phyloP scores from a whole-genome alignment of 2,888 invertebrate species.

The Tetheella fluctuosa region DNA sequence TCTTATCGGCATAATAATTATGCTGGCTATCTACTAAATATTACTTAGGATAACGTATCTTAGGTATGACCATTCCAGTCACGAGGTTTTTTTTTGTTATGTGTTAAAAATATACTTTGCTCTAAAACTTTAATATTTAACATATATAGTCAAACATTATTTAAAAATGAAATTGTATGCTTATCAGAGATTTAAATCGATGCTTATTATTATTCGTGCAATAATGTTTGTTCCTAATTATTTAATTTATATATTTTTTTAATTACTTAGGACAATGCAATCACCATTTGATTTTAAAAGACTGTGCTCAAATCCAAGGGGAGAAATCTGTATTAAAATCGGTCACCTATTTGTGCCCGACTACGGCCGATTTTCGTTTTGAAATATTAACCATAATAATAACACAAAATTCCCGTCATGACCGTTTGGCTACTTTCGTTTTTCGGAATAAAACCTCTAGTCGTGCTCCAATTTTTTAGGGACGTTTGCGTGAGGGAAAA shows the following conservation, averaged over 20 bases:
- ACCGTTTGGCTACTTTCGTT: too few species aligned
- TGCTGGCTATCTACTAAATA: constrained; percentile 30
- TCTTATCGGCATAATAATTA: constrained; percentile 23
- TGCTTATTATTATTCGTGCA: background rate
- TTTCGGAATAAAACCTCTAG: too few species aligned
- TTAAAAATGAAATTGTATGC: background rate
- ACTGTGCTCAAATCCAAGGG: background rate
- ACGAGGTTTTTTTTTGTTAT: background rate
- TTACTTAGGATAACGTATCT: constrained; percentile 13
- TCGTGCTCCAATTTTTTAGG: too few species aligned
- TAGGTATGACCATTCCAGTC: background rate
- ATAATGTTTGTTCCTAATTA: background rate
- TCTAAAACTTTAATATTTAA: background rate
- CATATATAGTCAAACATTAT: background rate
- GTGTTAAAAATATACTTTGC: background rate
- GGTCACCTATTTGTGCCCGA: too few species aligned
- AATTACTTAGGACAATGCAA: background rate
- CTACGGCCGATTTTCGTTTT: too few species aligned
- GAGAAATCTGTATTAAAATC: background rate
- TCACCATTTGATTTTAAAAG: background rate
- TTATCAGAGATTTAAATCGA: too few species aligned
- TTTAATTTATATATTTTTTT: background rate
- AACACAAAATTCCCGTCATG: too few species aligned
- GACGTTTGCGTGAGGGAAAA: too few species aligned
- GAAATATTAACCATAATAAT: too few species aligned